Evolutionary conservation across 2,888 invertebrate species (phyloP).

Genomic region (Rosalia funebris): DNA sequence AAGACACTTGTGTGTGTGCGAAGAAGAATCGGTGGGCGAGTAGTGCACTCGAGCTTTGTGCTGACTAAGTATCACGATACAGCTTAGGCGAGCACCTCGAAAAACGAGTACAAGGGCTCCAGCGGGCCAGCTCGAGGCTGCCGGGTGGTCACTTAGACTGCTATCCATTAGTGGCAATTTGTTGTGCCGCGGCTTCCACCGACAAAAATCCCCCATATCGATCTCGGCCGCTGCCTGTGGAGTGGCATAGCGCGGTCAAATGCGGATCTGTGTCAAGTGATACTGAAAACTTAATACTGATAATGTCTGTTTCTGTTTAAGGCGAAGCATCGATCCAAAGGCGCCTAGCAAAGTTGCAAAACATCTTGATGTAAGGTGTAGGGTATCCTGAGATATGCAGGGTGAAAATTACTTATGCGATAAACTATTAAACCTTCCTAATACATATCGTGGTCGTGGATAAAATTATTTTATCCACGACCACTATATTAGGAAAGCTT

Average conservation of each 20-base stretch:
- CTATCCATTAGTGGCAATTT: constrained; percentile 51
- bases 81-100: constrained; percentile 44
- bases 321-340: too few relatives aligned
- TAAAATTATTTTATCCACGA: too few relatives aligned
- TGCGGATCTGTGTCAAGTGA: neutral
- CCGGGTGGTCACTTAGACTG: constrained; percentile 39
- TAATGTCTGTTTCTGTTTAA: too few relatives aligned
- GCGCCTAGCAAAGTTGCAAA: too few relatives aligned
- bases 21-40: constrained; percentile 42
- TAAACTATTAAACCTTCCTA: too few relatives aligned
- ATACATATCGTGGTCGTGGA: too few relatives aligned
- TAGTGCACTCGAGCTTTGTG: constrained; percentile 47
- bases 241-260: constrained; percentile 22
- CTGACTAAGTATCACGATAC: constrained; percentile 48
- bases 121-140: constrained; percentile 22
- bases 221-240: constrained; percentile 35
- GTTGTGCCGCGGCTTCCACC: constrained; percentile 40
- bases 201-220: constrained; percentile 39
- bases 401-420: too few relatives aligned
- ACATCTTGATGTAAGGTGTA: too few relatives aligned
- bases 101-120: constrained; percentile 40
- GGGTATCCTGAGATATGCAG: too few relatives aligned
- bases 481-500: too few relatives aligned
- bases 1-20: constrained; percentile 45
- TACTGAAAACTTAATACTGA: too few relatives aligned